phyloP scores from a whole-genome alignment of 2,888 invertebrate species.

The Cephalotes varians region DNA sequence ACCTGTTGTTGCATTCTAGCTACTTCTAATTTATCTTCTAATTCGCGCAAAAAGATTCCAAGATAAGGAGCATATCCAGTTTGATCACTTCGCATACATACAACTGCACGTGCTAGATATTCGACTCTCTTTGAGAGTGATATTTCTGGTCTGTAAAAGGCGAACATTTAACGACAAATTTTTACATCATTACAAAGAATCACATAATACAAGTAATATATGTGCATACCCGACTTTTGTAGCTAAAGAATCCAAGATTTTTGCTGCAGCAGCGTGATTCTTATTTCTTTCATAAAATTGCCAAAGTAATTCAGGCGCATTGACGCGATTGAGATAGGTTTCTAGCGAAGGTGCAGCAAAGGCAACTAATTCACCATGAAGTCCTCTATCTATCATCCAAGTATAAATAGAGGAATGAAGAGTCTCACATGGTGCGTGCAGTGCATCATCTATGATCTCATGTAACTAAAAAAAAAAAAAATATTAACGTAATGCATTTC shows the following conservation, averaged over 20 bases:
- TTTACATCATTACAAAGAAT: conserved; percentile 26
- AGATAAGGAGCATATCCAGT: conserved; percentile 90
- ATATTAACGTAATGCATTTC: conserved; percentile 10
- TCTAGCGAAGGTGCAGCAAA: conserved; percentile 91
- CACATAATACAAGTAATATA: conserved; percentile 68
- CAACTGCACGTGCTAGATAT: conserved; percentile 96
- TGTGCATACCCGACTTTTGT: conserved; percentile 89
- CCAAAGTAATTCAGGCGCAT: conserved; percentile 89
- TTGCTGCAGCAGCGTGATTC: conserved; percentile 96
- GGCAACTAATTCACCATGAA: conserved; percentile 90
- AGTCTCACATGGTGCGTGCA: conserved; percentile 93
- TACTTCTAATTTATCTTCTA: conserved; percentile 97
- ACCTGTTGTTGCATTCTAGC: conserved; percentile 92
- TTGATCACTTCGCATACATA: conserved; percentile 96
- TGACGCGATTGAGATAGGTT: conserved; percentile 88
- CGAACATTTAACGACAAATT: conserved; percentile 36
- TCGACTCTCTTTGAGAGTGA: conserved; percentile 93
- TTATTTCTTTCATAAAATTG: conserved; percentile 97
- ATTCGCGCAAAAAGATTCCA: conserved; percentile 93
- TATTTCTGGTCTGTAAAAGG: conserved; percentile 89
- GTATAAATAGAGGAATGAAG: conserved; percentile 97
- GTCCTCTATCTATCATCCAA: conserved; percentile 94
- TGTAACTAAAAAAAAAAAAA: conserved; percentile 85
- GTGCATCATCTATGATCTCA: conserved; percentile 89
- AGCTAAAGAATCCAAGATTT: conserved; percentile 95